phyloP scores from a whole-genome alignment of 2,797 vertebrate genomes.

The Lutra lutra region DNA sequence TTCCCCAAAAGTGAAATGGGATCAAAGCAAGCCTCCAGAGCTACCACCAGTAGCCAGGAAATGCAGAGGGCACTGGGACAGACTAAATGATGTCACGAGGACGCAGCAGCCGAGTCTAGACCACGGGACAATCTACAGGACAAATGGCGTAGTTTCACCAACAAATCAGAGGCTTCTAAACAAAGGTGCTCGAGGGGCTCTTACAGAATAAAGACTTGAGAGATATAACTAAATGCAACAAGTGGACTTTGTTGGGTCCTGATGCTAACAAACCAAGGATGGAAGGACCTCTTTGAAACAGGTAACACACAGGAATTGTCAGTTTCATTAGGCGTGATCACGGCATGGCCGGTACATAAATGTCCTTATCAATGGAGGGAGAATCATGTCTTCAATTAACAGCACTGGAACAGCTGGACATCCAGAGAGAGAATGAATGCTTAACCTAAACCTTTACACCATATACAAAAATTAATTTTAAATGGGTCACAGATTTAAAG shows the following conservation, averaged over 20 bases:
- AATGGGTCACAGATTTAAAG: not conserved
- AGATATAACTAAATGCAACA: not conserved
- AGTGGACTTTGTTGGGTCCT: not conserved
- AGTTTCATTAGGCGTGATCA: not conserved
- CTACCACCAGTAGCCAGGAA: not conserved
- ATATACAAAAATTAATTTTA: not conserved
- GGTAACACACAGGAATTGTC: not conserved
- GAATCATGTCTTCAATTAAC: not conserved
- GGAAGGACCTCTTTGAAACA: not conserved
- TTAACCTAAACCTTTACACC: not conserved
- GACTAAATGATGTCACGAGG: not conserved
- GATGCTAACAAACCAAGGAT: not conserved
- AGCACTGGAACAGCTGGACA: not conserved
- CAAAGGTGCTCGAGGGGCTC: not conserved
- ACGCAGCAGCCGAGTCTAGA: not conserved
- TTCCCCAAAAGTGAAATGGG: not conserved
- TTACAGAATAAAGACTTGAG: not conserved
- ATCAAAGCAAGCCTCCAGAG: not conserved
- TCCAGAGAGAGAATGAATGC: not conserved
- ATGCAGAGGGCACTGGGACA: not conserved
- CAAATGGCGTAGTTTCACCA: not conserved
- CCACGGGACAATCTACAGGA: accelerated
- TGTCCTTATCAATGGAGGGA: not conserved
- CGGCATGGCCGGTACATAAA: not conserved
- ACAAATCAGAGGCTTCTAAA: not conserved